Base-by-base conservation (phyloP, 1,140 invertebrate species). In the Eueides isabella region DNA sequence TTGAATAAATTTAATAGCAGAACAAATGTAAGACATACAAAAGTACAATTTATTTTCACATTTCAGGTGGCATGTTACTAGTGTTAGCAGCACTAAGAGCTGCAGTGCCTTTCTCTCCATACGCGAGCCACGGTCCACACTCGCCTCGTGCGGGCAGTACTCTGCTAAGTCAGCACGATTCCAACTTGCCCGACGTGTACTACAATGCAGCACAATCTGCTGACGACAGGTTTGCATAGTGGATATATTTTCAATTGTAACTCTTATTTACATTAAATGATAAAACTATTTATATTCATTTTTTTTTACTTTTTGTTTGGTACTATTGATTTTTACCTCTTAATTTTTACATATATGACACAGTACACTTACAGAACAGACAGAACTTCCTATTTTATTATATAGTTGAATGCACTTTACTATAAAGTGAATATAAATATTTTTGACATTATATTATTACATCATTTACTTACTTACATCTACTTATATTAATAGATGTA, bases 111-210 rank as follows among this genome's bases (percentile, higher is more conserved):
- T 92, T 91, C 67, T 91, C 91, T 0, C 91, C 91, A 0, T 90
- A 88, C 70, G 88, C 89, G 16, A 89, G 79, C 5, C 89, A 91
- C 70, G 88, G 89, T 1, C 89, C 89, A 0, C 91, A 91, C 33
- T 87, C 90, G 0, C 89, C 91, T 1, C 78, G 90, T 28, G 91
- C 91, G 0, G 91, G 91, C 26, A 92, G 90, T 79, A 89, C 91
- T 0, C 69, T 92, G 55, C 81, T 92, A 14, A 92, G 88, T 55
- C 90, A 92, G 71, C 85, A 91, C 71, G 91, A 92, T 64, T 83
- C 87, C 0, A 84, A 83, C 2, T 55, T 91, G 28, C 89, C 89
- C 11, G 89, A 89, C 61, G 91, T 92, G 55, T 92, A 92, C 75
- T 92, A 88, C 72, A 91, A 90, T 67, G 88, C 90, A 0, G 90